phyloP scores from a whole-genome alignment of 2,888 invertebrate species.

The Tromatobia lineatoria region DNA sequence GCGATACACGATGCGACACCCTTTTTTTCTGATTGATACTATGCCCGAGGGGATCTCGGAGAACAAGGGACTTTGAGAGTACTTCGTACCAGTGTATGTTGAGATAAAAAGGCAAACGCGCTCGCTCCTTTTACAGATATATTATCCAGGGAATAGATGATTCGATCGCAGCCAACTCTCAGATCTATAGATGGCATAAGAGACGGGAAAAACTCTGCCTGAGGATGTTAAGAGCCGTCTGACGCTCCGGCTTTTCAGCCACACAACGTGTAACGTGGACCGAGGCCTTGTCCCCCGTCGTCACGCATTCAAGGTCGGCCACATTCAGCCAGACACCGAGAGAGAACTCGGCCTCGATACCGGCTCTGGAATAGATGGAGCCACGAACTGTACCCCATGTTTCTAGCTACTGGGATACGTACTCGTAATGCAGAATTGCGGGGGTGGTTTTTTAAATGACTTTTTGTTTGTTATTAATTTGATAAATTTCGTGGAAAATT shows the following conservation, averaged over 20 bases:
- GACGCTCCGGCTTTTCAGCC: neutral
- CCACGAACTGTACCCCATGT: conserved; percentile 68
- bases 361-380: conserved; percentile 72
- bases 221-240: neutral
- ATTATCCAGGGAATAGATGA: conserved; percentile 12
- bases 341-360: conserved; percentile 59
- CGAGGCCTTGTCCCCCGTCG: conserved; percentile 79
- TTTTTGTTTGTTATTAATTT: neutral
- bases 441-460: neutral
- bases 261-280: conserved; percentile 76
- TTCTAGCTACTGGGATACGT: conserved; percentile 11
- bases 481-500: neutral
- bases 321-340: conserved; percentile 74
- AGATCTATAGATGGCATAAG: neutral
- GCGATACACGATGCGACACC: conserved; percentile 52
- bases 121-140: conserved; percentile 50
- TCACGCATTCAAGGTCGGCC: conserved; percentile 83
- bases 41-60: neutral
- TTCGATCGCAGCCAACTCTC: neutral
- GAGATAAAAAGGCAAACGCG: conserved; percentile 31
- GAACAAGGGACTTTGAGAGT: conserved; percentile 15
- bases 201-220: neutral
- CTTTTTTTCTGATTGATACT: conserved; percentile 13
- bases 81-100: neutral
- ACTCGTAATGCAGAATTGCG: neutral